These are phyloP conservation scores for Cavia aperea DNA, from an alignment of 2,113 vertebrate species.

Conservation along the genomic window DNA sequence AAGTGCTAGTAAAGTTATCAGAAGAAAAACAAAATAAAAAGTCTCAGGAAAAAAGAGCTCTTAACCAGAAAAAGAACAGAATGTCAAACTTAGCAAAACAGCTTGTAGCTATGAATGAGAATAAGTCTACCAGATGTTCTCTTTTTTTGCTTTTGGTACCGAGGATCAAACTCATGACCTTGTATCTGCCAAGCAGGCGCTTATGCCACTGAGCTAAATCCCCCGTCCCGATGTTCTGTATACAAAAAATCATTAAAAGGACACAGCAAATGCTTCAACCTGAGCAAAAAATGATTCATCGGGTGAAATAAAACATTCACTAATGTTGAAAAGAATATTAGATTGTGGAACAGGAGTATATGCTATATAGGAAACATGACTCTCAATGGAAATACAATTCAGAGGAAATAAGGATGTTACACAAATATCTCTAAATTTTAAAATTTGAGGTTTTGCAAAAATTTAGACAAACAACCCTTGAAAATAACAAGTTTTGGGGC, in stretches of 20 bases:
- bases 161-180: too few relatives aligned
- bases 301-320: slow-evolving; percentile 13
- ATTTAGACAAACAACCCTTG: neutral
- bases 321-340: neutral
- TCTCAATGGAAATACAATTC: neutral
- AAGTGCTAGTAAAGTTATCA: neutral
- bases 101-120: slow-evolving; percentile 1
- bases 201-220: too few relatives aligned
- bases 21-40: slow-evolving; percentile 1
- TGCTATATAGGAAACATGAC: neutral
- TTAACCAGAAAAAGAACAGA: slow-evolving; percentile 27
- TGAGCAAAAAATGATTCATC: neutral
- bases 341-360: neutral
- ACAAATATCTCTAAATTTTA: neutral
- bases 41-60: slow-evolving; percentile 2
- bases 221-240: neutral
- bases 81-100: neutral
- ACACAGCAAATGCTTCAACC: slow-evolving; percentile 3
- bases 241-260: neutral
- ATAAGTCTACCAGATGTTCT: neutral
- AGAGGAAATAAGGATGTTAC: neutral
- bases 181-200: too few relatives aligned
- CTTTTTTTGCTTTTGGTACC: too few relatives aligned
- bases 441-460: neutral
- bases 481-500: neutral